Conservation (phyloP, 1,140 invertebrate species). For the Xylocopa sonorina region DNA sequence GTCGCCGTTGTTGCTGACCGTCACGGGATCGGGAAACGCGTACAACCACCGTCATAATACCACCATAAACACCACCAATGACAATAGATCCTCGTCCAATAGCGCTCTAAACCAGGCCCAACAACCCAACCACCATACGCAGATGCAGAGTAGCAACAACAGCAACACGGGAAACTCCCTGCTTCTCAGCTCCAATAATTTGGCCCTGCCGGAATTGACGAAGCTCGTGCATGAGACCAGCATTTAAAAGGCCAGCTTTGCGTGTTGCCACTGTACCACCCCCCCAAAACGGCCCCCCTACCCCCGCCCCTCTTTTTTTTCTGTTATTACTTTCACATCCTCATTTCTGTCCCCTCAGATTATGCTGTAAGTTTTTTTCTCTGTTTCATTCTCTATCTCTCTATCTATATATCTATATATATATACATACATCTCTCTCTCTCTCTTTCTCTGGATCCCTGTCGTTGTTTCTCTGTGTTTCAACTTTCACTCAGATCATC, state of each 20-base stretch:
- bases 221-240: constrained; percentile 88
- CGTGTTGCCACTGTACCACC: constrained; percentile 34
- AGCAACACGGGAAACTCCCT: constrained; percentile 77
- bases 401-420: not conserved
- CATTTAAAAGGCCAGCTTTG: constrained; percentile 82
- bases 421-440: constrained; percentile 23
- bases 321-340: not conserved
- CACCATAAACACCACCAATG: constrained; percentile 66
- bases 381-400: constrained; percentile 38
- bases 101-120: constrained; percentile 66
- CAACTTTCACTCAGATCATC: not conserved
- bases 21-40: constrained; percentile 74
- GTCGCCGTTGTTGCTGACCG: constrained; percentile 78
- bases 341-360: not conserved
- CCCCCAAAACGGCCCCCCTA: not conserved
- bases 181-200: constrained; percentile 80
- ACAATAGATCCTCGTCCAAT: constrained; percentile 73
- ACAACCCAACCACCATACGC: constrained; percentile 72
- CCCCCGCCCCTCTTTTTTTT: not conserved
- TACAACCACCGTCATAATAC: constrained; percentile 75
- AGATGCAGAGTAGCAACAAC: constrained; percentile 69
- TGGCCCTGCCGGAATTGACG: constrained; percentile 83
- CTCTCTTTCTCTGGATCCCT: constrained; percentile 5
- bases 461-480: not conserved
- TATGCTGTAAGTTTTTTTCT: not conserved